Conservation (phyloP, 2,888 invertebrate genomes). For the Onthophagus sagittarius region DNA sequence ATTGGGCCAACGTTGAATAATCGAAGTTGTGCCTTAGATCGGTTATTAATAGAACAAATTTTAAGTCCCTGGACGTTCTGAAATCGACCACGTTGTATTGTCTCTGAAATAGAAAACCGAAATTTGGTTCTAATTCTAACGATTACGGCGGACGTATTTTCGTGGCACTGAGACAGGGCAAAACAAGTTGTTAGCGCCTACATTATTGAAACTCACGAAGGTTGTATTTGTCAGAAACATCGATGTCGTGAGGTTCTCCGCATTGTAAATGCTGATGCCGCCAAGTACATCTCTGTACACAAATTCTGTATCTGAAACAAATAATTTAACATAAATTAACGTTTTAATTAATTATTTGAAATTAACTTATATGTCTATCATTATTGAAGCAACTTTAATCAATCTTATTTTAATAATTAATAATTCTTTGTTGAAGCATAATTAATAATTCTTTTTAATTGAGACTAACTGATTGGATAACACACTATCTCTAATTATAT, state of each 20-base stretch:
- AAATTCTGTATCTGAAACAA: constrained; percentile 68
- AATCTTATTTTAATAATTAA: too few relatives aligned
- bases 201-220: constrained; percentile 62
- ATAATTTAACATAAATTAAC: constrained; percentile 23
- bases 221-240: constrained; percentile 77
- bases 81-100: constrained; percentile 75
- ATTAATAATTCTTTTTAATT: too few relatives aligned
- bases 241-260: constrained; percentile 68
- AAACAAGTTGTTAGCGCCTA: neutral
- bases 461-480: too few relatives aligned
- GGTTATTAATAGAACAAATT: constrained; percentile 72
- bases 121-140: neutral
- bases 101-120: constrained; percentile 56
- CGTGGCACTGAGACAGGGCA: neutral
- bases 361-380: too few relatives aligned
- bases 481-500: too few relatives aligned
- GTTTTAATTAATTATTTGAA: too few relatives aligned
- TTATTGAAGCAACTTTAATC: too few relatives aligned
- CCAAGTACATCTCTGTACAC: constrained; percentile 74
- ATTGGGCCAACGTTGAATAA: constrained; percentile 61
- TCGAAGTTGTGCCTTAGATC: constrained; percentile 61
- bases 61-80: constrained; percentile 72
- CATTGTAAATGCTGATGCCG: constrained; percentile 75
- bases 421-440: too few relatives aligned
- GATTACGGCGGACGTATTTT: neutral